Conservation (phyloP, 2,113 vertebrate genomes). For the Caracal caracal region DNA sequence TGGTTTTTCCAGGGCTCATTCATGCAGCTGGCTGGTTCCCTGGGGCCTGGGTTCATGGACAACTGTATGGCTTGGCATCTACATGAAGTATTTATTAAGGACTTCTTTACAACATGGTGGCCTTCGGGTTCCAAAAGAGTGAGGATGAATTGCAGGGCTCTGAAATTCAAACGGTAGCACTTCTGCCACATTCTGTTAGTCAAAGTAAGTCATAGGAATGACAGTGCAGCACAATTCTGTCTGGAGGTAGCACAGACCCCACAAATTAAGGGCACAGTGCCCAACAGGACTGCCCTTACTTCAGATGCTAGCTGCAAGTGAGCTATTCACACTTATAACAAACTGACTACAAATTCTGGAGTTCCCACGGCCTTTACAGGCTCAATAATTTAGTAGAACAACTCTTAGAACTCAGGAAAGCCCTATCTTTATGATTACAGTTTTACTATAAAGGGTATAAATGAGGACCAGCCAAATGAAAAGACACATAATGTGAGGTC, state of each 20-base stretch:
- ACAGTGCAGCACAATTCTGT: background rate
- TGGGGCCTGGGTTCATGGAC: background rate
- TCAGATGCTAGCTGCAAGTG: background rate
- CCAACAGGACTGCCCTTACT: background rate
- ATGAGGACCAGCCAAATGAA: background rate
- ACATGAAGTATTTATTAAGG: background rate
- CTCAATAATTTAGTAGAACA: background rate
- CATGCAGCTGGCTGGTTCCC: background rate
- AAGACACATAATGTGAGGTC: background rate
- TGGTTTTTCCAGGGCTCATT: background rate
- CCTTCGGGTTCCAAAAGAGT: background rate
- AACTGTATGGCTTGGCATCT: background rate
- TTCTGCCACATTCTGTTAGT: background rate
- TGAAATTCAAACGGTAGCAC: background rate
- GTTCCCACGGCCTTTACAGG: background rate
- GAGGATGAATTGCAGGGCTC: background rate
- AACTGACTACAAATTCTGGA: background rate
- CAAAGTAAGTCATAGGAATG: background rate
- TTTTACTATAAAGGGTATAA: background rate
- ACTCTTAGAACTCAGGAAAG: constrained; percentile 16
- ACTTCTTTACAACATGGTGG: background rate
- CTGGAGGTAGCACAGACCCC: background rate
- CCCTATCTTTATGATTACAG: background rate
- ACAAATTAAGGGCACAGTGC: background rate
- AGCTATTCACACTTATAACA: background rate